Base-by-base conservation (phyloP, 2,797 vertebrate species). In the Aplochiton taeniatus region DNA sequence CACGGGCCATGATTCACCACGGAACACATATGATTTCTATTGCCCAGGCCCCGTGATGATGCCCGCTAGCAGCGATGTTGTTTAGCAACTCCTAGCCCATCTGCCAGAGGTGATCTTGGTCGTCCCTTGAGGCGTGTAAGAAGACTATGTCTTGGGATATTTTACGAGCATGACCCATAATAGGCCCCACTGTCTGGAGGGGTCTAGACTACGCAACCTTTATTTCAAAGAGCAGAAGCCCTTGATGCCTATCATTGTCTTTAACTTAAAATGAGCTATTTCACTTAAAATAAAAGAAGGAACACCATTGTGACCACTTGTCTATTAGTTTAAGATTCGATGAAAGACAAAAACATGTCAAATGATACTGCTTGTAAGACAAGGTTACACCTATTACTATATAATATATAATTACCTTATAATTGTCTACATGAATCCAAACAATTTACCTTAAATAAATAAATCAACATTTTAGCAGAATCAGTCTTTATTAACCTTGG, bases 131-230 rank as follows among this genome's bases (percentile, higher is more conserved):
- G 83, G 78, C 65, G 73, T 65, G 17, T 62, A 52, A 70, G 46
- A 76, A 65, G 66, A 47, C 65, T 11, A 20, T 61, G 69, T 81
- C 71, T 64, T 20, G 49, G 53, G 63, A 71, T 69, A 69, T 76
- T 90, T 88, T 85, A 88, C 79, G 85, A 88, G 78, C n/a, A 14
- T 84, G 83, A 87, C 86, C n/a, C 85, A 74, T 72, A 76, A 85
- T 82, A 77, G 79, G 84, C 77, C 81, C 71, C 31, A 31, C 6
- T 6, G 75, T 87, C 83, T 84, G 69, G 59, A 83, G 73, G 41
- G 79, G 81, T 84, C 82, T 82, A 73, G 84, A 88, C 84, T 81
- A 45, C 14, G 76, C 13, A 60, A 10, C 16, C 67, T 81, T 45
- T 16, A 20, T 86, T 83, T 83, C 83, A 81, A 75, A 69, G 74